Evolutionary conservation across 2,888 invertebrate species (phyloP).

Genomic region (Cabera pusaria): DNA sequence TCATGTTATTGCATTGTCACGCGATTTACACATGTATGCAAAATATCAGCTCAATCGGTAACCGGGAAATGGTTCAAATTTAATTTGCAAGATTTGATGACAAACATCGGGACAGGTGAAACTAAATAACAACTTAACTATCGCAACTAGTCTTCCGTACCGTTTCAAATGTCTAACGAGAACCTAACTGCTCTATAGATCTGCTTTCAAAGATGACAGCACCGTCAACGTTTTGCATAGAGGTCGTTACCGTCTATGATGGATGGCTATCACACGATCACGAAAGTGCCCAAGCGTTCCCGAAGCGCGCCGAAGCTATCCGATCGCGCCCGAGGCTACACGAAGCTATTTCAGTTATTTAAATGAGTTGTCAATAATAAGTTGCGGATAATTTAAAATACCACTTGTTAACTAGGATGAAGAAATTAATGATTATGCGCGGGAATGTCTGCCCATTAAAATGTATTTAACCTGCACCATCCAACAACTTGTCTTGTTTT

Average conservation of each 20-base stretch:
- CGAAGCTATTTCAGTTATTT: constrained; percentile 57
- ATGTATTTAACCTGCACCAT: too few species aligned
- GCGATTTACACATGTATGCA: too few species aligned
- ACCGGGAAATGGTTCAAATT: too few species aligned
- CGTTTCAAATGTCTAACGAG: too few species aligned
- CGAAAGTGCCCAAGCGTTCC: constrained; percentile 46
- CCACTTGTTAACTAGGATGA: constrained; percentile 24
- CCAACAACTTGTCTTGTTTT: too few species aligned
- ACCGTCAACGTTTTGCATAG: constrained; percentile 68
- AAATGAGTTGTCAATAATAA: constrained; percentile 70
- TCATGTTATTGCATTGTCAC: too few species aligned
- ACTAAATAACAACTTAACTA: too few species aligned
- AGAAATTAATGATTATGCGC: constrained; percentile 17
- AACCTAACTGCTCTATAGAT: constrained; percentile 39
- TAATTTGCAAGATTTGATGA: too few species aligned
- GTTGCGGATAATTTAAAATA: constrained; percentile 48
- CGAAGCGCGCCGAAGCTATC: constrained; percentile 42
- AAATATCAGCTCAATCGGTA: too few species aligned
- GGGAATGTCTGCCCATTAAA: too few species aligned
- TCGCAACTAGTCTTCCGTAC: too few species aligned
- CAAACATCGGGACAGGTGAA: too few species aligned
- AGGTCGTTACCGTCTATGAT: constrained; percentile 71
- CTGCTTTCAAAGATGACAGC: constrained; percentile 49
- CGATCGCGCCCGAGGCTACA: constrained; percentile 43
- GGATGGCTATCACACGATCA: constrained; percentile 64